phyloP scores from a whole-genome alignment of 2,113 vertebrate genomes.

The Psilopsiagon aurifrons region DNA sequence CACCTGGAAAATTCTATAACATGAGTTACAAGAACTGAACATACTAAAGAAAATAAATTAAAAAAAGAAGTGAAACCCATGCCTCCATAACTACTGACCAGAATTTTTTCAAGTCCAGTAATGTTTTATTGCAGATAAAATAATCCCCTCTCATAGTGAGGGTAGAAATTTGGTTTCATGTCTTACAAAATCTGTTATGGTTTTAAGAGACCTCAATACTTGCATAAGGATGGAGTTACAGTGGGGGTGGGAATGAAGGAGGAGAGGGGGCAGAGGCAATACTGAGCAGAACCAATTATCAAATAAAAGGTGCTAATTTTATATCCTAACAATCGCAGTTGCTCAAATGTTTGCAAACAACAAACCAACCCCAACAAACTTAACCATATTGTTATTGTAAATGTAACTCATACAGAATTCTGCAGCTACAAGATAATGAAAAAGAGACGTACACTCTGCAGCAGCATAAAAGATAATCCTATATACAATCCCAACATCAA shows the following conservation, averaged over 20 bases:
- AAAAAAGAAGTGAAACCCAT: background rate
- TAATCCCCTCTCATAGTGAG: background rate
- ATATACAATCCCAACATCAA: conserved; percentile 44
- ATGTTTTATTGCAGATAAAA: background rate
- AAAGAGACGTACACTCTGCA: conserved; percentile 36
- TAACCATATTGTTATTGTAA: conserved; percentile 14
- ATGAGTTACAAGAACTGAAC: background rate
- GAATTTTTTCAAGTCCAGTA: background rate
- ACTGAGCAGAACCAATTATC: conserved; percentile 44
- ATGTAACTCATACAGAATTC: conserved; percentile 17
- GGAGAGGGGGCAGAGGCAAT: conserved; percentile 39
- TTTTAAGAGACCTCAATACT: conserved; percentile 12
- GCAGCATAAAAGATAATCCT: conserved; percentile 57
- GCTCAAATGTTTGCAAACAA: conserved; percentile 48
- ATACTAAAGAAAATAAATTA: background rate
- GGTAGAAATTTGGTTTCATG: background rate
- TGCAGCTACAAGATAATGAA: conserved; percentile 26
- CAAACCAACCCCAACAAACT: conserved; percentile 9
- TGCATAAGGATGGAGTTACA: conserved; percentile 36
- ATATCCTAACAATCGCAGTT: conserved; percentile 47
- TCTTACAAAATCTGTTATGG: background rate
- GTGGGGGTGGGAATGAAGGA: conserved; percentile 15
- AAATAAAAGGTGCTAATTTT: conserved; percentile 66
- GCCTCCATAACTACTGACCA: background rate
- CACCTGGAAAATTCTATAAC: background rate